Evolutionary conservation across 2,888 invertebrate genomes (phyloP), one percentile per base, ranked within the genome.

Genomic region (Atherix ibis): DNA sequence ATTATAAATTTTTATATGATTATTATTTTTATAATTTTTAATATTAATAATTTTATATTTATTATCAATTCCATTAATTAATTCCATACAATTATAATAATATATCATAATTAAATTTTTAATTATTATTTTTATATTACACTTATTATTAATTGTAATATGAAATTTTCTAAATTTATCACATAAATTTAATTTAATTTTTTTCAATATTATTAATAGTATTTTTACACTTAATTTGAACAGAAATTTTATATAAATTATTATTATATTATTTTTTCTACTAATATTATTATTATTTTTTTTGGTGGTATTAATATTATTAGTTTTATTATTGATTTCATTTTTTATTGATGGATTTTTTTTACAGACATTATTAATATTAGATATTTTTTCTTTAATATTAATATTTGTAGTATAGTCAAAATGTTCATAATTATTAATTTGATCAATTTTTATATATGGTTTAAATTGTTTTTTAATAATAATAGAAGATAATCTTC

Each of bases 11-110:
- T 8, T 22, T 8, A 8, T 22, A 22, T 8, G 10, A 22, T 8
- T 22, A 22, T 8, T 22, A 22, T 8, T 8, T 22, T n/a, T n/a
- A n/a, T n/a, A n/a, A n/a, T n/a, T n/a, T n/a, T n/a, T n/a, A n/a
- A n/a, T n/a, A 24, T 31, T n/a, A 14, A 27, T 31, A 17, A 29
- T 10, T 8, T 35, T 35, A 29, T 18, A 18, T 29, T 26, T 27
- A 17, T 27, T 27, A 32, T 39, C 41, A 41, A 41, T 39, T 41
- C 39, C 41, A 32, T 36, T 27, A 18, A 17, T 35, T 26, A 39
- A 38, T 38, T 41, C 38, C 41, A 34, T 37, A 25, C 14, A 35
- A 22, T 22, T 22, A 2, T 5, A 25, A 10, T 9, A 25, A n/a
- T 25, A 25, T 22, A 8, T 22, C 10, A 22, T 22, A 22, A 8